Base-by-base conservation (phyloP, 2,113 vertebrate genomes). In the Theristicus caerulescens region DNA sequence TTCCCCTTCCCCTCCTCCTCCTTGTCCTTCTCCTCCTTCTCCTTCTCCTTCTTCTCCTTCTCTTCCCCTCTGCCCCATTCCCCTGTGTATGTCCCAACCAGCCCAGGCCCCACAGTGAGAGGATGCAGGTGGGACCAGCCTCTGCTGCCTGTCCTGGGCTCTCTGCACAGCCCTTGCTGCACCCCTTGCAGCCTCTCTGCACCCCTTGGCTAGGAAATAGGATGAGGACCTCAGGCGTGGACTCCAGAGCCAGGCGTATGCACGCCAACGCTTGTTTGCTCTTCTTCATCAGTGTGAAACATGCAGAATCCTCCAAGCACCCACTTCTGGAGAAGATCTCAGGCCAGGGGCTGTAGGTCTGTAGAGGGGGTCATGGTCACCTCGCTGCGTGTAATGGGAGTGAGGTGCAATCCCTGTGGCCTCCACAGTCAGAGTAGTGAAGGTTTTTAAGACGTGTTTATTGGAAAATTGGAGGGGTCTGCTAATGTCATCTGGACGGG, bases 261-360 rank as follows among this genome's bases (percentile, higher is more conserved):
- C 58, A 7, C 0, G 0, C 24, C 58, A 46, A 1, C 2, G 1
- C 46, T 51, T n/a, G 7, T 55, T 85, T 34, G 25, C 44, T 61
- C 36, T 40, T 82, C 40, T 76, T 62, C 66, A 22, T 61, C 27
- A 10, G 13, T 21, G 12, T 67, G 65, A 93, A 95, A 79, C 1
- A 1, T 29, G 4, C 22, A 16, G 32, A 66, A 18, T 54, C 15
- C 16, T 84, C 25, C 64, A 31, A 42, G n/a, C 32, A 38, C 32
- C 11, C 12, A 9, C 16, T 5, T 84, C 24, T 29, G 42, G 85
- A 54, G 26, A 42, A 77, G 32, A 34, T 38, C 17, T 64, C 26
- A 34, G 64, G 9, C 9, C n/a, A 34, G 26, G 10, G 32, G 3
- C 82, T 58, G 36, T 42, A 34, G 49, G 34, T 70, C 19, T 54